These are phyloP conservation scores for Macrotus californicus DNA, from an alignment of 2,113 vertebrate species.

Conservation along the genomic window DNA sequence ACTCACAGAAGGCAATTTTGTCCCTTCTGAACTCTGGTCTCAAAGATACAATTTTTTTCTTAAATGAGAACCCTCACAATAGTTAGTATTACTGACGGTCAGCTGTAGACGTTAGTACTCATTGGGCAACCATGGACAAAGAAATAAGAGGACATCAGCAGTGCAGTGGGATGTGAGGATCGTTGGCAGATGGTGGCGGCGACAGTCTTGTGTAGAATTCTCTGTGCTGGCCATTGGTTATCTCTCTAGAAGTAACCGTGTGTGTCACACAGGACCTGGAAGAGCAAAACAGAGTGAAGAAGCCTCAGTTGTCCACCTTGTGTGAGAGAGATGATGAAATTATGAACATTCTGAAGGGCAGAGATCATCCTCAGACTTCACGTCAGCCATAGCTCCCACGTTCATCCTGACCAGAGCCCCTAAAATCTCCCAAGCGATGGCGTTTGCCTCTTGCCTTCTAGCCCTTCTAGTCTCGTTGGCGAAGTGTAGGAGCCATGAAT, in stretches of 20 bases:
- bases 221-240: not conserved
- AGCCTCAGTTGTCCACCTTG: not conserved
- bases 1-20: not conserved
- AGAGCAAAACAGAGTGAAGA: not conserved
- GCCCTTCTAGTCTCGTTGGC: not conserved
- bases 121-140: not conserved
- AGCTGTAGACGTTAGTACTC: not conserved
- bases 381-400: accelerated
- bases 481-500: not conserved
- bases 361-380: not conserved
- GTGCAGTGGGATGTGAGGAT: not conserved
- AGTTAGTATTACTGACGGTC: not conserved
- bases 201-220: not conserved
- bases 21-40: not conserved
- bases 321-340: not conserved
- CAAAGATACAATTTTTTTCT: not conserved
- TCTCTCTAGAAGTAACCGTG: not conserved
- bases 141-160: not conserved
- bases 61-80: slow-evolving; percentile 25
- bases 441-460: not conserved
- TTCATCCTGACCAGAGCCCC: not conserved
- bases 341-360: not conserved
- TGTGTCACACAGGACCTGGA: not conserved
- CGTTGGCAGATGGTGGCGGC: not conserved
- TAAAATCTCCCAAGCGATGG: not conserved